Conservation (phyloP, 2,113 vertebrate species). For the Nyctereutes procyonoides region DNA sequence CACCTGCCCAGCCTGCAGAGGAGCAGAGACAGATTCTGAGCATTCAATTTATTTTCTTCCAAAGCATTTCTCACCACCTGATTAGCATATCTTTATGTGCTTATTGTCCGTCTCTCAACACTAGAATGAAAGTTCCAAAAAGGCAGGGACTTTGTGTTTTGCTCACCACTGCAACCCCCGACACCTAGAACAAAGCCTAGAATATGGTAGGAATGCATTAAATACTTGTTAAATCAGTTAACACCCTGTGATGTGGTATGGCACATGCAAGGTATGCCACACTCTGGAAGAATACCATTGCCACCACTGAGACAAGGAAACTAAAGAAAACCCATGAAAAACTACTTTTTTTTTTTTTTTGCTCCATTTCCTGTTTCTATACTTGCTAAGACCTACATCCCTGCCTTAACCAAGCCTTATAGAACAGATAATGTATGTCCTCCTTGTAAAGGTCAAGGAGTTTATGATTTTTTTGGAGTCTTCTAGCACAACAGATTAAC, state of each 20-base stretch:
- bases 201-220: not conserved
- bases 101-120: not conserved
- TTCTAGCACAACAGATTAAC: not conserved
- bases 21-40: not conserved
- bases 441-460: not conserved
- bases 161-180: not conserved
- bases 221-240: not conserved
- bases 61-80: conserved; percentile 34
- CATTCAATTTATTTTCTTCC: conserved; percentile 62
- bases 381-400: not conserved
- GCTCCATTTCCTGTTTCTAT: not conserved
- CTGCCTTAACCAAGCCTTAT: not conserved
- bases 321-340: not conserved
- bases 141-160: not conserved
- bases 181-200: not conserved
- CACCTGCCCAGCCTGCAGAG: not conserved
- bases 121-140: conserved; percentile 39
- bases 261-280: not conserved
- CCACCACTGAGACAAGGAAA: not conserved
- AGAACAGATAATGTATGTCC: not conserved
- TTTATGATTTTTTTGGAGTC: not conserved
- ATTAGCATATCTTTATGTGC: not conserved
- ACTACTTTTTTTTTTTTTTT: not conserved
- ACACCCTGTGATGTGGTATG: no score
- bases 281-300: not conserved